Percentiles rank a stretch among this genome's conserved stretches.
Conservation (phyloP, 2,797 vertebrate species). For the Setipinna tenuifilis region DNA sequence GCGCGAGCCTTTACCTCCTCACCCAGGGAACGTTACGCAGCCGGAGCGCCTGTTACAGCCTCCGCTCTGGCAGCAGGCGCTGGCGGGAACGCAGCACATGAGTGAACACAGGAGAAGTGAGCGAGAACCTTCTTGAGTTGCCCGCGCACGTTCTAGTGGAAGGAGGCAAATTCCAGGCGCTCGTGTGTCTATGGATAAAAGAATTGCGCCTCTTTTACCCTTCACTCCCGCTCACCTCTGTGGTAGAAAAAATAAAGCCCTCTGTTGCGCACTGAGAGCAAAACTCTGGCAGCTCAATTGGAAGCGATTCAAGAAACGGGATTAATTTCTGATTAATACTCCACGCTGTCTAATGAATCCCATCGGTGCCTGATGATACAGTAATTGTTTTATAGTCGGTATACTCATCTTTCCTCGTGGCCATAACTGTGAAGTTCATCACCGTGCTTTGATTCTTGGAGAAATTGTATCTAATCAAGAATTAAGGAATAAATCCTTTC, state of each 20-base stretch:
- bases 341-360: slow-evolving; percentile 71
- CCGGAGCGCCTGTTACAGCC: slow-evolving; percentile 51
- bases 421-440: slow-evolving; percentile 67
- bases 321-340: slow-evolving; percentile 76
- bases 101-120: slow-evolving; percentile 63
- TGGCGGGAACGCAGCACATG: slow-evolving; percentile 56
- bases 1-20: slow-evolving; percentile 44
- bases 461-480: slow-evolving; percentile 83
- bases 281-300: slow-evolving; percentile 53
- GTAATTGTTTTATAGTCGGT: slow-evolving; percentile 7
- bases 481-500: slow-evolving; percentile 83
- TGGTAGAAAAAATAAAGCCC: background rate
- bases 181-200: slow-evolving; percentile 29
- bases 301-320: slow-evolving; percentile 61
- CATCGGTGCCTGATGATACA: slow-evolving; percentile 47
- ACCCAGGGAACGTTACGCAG: slow-evolving; percentile 35
- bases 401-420: slow-evolving; percentile 39
- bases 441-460: slow-evolving; percentile 64
- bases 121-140: slow-evolving; percentile 52
- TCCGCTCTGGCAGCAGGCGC: slow-evolving; percentile 48
- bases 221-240: slow-evolving; percentile 43
- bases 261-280: slow-evolving; percentile 4
- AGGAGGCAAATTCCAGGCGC: slow-evolving; percentile 39
- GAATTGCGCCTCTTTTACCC: background rate
- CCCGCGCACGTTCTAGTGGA: slow-evolving; percentile 50